Percentiles rank a stretch among this genome's conserved stretches.
Conservation (phyloP, 2,797 vertebrate genomes). For the Dromococcyx pavoninus region DNA sequence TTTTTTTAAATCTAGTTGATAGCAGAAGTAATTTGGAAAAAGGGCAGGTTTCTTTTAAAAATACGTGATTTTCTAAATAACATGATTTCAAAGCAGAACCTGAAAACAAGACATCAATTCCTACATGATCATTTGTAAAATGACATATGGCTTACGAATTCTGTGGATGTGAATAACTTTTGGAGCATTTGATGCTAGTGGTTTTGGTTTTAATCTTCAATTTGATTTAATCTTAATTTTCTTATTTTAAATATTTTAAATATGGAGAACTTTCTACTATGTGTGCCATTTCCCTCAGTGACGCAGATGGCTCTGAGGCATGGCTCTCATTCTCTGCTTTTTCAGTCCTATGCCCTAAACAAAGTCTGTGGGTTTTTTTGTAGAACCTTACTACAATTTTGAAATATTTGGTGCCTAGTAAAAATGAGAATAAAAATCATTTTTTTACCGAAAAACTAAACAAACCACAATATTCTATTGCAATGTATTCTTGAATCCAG, state of each 20-base stretch:
- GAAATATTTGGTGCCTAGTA: neutral
- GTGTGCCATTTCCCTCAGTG: conserved; percentile 10
- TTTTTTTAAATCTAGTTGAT: neutral
- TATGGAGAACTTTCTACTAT: neutral
- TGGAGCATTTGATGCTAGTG: neutral
- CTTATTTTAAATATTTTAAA: conserved; percentile 50
- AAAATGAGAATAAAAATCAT: neutral
- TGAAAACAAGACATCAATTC: neutral
- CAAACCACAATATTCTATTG: neutral
- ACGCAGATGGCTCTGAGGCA: conserved; percentile 32
- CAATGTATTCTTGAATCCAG: neutral
- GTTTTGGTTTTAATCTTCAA: conserved; percentile 21
- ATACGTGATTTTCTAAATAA: neutral
- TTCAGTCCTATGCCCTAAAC: neutral
- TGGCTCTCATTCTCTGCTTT: neutral
- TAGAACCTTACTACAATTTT: neutral
- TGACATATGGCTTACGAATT: neutral
- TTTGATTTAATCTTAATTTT: conserved; percentile 28
- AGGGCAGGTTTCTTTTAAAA: neutral
- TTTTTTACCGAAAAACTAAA: neutral
- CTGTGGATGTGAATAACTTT: neutral
- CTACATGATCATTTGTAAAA: neutral
- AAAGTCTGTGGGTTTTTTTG: neutral
- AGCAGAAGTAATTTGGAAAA: neutral
- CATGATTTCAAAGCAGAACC: neutral